phyloP scores from a whole-genome alignment of 2,888 invertebrate genomes.

The Caenorhabditis sp. region DNA sequence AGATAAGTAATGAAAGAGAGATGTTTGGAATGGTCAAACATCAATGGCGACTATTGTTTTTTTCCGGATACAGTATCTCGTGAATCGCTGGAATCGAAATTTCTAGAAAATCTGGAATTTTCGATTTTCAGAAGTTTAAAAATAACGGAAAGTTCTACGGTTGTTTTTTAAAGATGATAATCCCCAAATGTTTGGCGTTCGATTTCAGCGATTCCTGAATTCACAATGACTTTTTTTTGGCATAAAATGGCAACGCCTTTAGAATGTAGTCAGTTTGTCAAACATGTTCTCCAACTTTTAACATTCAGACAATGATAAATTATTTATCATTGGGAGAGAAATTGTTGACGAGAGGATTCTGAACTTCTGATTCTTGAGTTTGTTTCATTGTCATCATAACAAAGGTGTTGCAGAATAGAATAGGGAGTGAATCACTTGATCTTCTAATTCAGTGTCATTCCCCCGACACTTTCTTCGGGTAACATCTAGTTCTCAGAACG shows the following conservation, averaged over 20 bases:
- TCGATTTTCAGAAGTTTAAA: background rate
- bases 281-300: slow-evolving; percentile 20
- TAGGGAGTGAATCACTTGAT: slow-evolving; percentile 23
- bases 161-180: slow-evolving; percentile 17
- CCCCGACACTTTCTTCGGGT: slow-evolving; percentile 17
- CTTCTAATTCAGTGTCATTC: slow-evolving; percentile 35
- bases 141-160: slow-evolving; percentile 13
- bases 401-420: background rate
- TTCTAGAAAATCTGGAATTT: background rate
- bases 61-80: background rate
- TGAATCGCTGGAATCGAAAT: background rate
- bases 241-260: slow-evolving; percentile 5
- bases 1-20: slow-evolving; percentile 14
- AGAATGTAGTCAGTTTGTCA: slow-evolving; percentile 28
- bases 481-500: slow-evolving; percentile 36
- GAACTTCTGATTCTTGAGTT: background rate
- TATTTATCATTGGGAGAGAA: background rate
- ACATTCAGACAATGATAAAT: slow-evolving; percentile 3
- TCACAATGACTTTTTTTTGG: background rate
- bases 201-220: slow-evolving; percentile 1
- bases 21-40: slow-evolving; percentile 30
- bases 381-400: slow-evolving; percentile 9
- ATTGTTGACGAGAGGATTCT: background rate
- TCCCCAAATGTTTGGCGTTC: background rate
- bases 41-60: background rate